These are phyloP conservation scores for Tupaia chinensis DNA, from an alignment of 2,113 vertebrate genomes.

Conservation along the genomic window DNA sequence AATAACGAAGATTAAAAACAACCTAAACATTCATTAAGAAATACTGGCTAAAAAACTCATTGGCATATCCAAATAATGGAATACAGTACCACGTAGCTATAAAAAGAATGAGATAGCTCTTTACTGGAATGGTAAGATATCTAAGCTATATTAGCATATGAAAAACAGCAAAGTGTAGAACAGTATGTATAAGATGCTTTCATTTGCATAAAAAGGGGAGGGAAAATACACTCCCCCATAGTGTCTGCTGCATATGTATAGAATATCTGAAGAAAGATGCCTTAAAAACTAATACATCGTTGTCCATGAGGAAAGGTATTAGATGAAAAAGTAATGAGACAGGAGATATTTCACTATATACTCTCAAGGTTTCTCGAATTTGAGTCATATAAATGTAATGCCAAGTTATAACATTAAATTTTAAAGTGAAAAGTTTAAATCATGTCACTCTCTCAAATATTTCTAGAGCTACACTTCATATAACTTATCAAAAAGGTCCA, in stretches of 20 bases:
- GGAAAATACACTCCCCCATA: neutral
- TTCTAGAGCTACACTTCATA: neutral
- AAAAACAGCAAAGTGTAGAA: slow-evolving; percentile 39
- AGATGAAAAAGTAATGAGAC: slow-evolving; percentile 38
- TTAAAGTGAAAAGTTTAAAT: slow-evolving; percentile 46
- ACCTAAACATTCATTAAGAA: slow-evolving; percentile 44
- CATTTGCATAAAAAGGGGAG: slow-evolving; percentile 54
- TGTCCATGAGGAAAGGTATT: neutral
- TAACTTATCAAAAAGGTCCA: neutral
- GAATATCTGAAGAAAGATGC: slow-evolving; percentile 35
- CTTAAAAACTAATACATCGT: neutral
- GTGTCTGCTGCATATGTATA: neutral
- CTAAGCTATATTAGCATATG: slow-evolving; percentile 21
- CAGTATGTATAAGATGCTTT: slow-evolving; percentile 11
- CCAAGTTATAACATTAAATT: slow-evolving; percentile 45
- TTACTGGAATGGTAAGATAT: slow-evolving; percentile 51
- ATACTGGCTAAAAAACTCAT: slow-evolving; percentile 51
- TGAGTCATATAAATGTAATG: slow-evolving; percentile 43
- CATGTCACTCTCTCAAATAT: neutral
- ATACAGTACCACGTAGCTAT: slow-evolving; percentile 43
- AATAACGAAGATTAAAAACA: slow-evolving; percentile 64
- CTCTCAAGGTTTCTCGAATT: neutral
- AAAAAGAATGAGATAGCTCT: slow-evolving; percentile 53
- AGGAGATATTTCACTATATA: neutral
- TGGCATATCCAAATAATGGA: slow-evolving; percentile 19